phyloP scores from a whole-genome alignment of 1,140 invertebrate species.

The Pseudomyrmex gracilis region DNA sequence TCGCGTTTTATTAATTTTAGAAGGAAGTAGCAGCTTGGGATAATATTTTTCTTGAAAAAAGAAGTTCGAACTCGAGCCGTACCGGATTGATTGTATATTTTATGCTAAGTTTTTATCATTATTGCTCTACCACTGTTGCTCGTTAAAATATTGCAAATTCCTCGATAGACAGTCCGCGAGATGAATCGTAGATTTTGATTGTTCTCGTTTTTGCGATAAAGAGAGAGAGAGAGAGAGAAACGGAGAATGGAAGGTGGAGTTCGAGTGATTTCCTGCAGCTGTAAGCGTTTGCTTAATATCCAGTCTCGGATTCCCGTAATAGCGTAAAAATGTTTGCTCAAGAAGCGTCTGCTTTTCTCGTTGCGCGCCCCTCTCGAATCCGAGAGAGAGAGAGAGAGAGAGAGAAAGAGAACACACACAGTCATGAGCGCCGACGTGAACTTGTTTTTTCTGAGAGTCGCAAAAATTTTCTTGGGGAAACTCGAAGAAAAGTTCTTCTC shows the following conservation, averaged over 20 bases:
- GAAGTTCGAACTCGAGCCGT: background rate
- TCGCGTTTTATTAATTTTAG: no score
- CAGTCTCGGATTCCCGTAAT: constrained; percentile 80
- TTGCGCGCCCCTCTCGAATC: constrained; percentile 20
- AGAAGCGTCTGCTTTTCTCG: constrained; percentile 60
- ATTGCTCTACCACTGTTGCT: no score
- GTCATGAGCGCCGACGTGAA: constrained; percentile 32
- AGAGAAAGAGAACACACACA: constrained; percentile 18
- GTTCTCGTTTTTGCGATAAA: background rate
- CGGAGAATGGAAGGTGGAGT: constrained; percentile 15
- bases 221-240: constrained; percentile 32
- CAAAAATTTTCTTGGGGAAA: background rate
- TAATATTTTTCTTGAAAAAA: background rate
- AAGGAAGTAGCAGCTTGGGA: no score
- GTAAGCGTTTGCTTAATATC: constrained; percentile 80
- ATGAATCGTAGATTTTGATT: background rate
- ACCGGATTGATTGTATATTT: background rate
- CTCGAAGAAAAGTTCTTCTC: background rate
- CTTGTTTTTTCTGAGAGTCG: background rate
- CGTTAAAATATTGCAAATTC: constrained; percentile 1
- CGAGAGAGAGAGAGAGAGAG: background rate
- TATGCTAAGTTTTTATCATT: background rate
- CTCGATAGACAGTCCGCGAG: background rate
- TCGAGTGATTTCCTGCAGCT: constrained; percentile 69
- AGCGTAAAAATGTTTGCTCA: constrained; percentile 83